These are phyloP conservation scores for Phrynocephalus vlangalii DNA, from an alignment of 2,797 vertebrate species.

Conservation along the genomic window DNA sequence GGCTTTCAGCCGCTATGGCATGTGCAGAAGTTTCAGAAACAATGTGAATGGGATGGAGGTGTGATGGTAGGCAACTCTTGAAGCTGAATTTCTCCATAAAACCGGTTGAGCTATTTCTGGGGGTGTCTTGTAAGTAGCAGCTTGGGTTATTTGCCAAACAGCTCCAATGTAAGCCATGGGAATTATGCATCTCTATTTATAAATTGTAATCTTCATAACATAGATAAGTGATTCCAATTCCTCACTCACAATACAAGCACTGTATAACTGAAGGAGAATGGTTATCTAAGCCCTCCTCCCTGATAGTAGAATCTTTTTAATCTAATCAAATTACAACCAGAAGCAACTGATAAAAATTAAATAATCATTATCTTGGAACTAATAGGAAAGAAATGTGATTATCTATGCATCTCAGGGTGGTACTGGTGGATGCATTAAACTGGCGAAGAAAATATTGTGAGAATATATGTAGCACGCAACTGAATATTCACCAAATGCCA, in stretches of 20 bases:
- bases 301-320: background rate
- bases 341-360: slow-evolving; percentile 30
- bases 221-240: background rate
- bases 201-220: background rate
- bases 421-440: slow-evolving; percentile 29
- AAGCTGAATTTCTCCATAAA: background rate
- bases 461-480: slow-evolving; percentile 18
- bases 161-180: background rate
- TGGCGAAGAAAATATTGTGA: slow-evolving; percentile 16
- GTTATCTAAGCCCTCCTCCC: background rate
- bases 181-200: background rate
- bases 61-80: background rate
- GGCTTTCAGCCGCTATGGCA: too few relatives aligned
- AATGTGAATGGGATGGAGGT: background rate
- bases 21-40: too few relatives aligned
- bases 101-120: background rate
- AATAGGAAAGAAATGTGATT: slow-evolving; percentile 33
- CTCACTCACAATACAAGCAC: background rate
- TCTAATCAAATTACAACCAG: slow-evolving; percentile 17
- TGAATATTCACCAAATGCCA: slow-evolving; percentile 7
- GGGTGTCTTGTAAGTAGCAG: background rate
- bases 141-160: background rate
- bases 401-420: slow-evolving; percentile 35
- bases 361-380: slow-evolving; percentile 43
- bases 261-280: slow-evolving; percentile 4